Evolutionary conservation across 2,113 vertebrate species (phyloP).

Genomic region (Chitala chitala): DNA sequence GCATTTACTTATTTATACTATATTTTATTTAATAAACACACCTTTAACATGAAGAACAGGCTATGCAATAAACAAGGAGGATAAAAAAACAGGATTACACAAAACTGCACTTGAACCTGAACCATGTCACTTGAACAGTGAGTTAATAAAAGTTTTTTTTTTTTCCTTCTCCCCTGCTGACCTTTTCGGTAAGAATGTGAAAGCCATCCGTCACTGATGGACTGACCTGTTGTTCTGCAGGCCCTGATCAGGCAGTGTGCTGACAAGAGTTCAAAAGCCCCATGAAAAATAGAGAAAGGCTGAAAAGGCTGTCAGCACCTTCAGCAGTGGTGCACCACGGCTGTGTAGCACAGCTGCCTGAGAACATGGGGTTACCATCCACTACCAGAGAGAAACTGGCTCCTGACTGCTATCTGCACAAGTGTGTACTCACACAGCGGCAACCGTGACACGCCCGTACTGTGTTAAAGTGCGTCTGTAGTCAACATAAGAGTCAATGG

Average conservation of each 20-base stretch:
- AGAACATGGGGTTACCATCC: no score
- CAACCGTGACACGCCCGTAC: no score
- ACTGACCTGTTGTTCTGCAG: neutral
- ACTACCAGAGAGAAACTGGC: no score
- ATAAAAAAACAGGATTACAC: neutral
- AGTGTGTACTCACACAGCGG: no score
- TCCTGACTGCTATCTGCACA: no score
- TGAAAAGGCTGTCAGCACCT: slow-evolving; percentile 32
- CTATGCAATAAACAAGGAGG: neutral
- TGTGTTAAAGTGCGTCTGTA: no score
- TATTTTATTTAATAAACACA: neutral
- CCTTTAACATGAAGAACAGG: neutral
- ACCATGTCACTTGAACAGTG: neutral
- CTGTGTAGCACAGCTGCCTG: no score
- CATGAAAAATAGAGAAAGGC: neutral
- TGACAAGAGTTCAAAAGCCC: slow-evolving; percentile 25
- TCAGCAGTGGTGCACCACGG: no score
- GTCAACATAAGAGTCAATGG: no score
- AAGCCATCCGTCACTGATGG: slow-evolving; percentile 25
- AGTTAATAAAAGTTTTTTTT: neutral
- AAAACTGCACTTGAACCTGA: neutral
- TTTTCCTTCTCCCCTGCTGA: neutral
- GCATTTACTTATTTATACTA: slow-evolving; percentile 5
- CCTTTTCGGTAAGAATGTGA: slow-evolving; percentile 23
- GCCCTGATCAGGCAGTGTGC: slow-evolving; percentile 34